These are phyloP conservation scores for Girardinichthys multiradiatus DNA, from an alignment of 2,113 vertebrate species.

Conservation along the genomic window DNA sequence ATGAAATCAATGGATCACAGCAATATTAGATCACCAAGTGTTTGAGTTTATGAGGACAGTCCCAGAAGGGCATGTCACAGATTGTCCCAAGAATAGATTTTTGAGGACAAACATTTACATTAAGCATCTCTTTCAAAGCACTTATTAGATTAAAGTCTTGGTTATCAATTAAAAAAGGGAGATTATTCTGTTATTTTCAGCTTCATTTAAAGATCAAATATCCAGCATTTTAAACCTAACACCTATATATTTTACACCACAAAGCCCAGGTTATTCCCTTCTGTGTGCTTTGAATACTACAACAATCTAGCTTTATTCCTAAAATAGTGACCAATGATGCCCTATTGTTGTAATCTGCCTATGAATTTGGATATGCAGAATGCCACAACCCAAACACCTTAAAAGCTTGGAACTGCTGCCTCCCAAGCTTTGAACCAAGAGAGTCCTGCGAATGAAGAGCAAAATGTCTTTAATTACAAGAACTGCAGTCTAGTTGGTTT, in stretches of 20 bases:
- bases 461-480: too few relatives aligned
- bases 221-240: background rate
- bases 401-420: too few relatives aligned
- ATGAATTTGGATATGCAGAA: too few relatives aligned
- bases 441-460: too few relatives aligned
- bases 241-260: background rate
- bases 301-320: too few relatives aligned
- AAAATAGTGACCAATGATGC: too few relatives aligned
- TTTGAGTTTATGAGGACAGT: background rate
- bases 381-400: too few relatives aligned
- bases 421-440: too few relatives aligned
- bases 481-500: too few relatives aligned
- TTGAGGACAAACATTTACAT: background rate
- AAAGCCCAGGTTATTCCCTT: background rate
- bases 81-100: background rate
- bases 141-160: background rate
- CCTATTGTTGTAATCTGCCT: too few relatives aligned
- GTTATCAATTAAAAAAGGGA: background rate
- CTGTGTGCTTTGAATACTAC: too few relatives aligned
- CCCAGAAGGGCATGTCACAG: background rate
- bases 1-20: conserved; percentile 10
- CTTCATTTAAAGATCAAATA: background rate
- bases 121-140: background rate
- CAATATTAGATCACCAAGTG: background rate
- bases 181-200: background rate